Percentiles rank a stretch among this genome's conserved stretches.
Evolutionary conservation across 1,140 invertebrate species (phyloP).

Genomic region (Lordiphosa collinella): DNA sequence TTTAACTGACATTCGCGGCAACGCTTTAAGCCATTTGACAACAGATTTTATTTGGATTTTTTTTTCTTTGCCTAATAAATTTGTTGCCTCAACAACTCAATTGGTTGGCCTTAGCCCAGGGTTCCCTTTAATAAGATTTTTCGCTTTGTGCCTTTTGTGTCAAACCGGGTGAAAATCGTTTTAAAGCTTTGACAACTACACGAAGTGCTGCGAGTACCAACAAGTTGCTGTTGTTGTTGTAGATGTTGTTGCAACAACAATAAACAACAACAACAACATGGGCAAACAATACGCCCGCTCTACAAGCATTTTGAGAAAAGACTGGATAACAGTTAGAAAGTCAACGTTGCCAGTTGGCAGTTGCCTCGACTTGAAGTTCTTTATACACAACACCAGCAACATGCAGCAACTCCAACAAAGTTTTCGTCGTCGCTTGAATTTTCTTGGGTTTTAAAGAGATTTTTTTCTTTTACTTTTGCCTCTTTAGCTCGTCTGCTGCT

Average conservation of each 20-base stretch:
- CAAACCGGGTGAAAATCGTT: conserved; percentile 75
- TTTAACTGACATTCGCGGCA: no score
- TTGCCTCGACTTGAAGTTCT: conserved; percentile 35
- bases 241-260: conserved; percentile 26
- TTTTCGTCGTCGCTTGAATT: conserved; percentile 67
- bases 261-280: no score
- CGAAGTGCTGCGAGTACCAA: conserved; percentile 20
- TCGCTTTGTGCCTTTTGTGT: conserved; percentile 53
- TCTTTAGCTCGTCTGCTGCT: conserved; percentile 14
- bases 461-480: conserved; percentile 20
- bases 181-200: conserved; percentile 70
- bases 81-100: conserved; percentile 63
- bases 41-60: not conserved
- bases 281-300: conserved; percentile 62
- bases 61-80: conserved; percentile 30
- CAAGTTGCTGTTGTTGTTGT: conserved; percentile 8
- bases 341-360: conserved; percentile 39
- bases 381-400: conserved; percentile 37
- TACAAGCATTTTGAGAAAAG: conserved; percentile 61
- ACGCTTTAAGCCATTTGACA: no score
- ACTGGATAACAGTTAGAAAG: conserved; percentile 70
- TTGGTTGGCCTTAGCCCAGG: conserved; percentile 31
- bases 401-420: conserved; percentile 19
- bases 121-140: conserved; percentile 55
- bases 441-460: conserved; percentile 74